These are phyloP conservation scores for Drosophila seclusa DNA, from an alignment of 2,888 invertebrate species.

Conservation along the genomic window DNA sequence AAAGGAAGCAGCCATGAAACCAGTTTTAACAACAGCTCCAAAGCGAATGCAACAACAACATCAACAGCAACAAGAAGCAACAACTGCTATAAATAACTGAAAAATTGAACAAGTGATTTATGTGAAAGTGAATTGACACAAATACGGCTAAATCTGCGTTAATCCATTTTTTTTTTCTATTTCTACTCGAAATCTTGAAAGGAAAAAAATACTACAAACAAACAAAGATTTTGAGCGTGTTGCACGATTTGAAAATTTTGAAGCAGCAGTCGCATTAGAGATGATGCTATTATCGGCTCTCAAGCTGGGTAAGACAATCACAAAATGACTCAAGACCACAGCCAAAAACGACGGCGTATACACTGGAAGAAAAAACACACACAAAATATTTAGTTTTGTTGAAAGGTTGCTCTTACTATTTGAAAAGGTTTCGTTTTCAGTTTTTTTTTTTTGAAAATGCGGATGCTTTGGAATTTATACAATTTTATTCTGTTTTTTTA, in stretches of 20 bases:
- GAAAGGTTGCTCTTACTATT: background rate
- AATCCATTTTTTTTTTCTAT: conserved; percentile 7
- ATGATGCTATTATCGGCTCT: conserved; percentile 85
- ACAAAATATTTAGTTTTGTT: background rate
- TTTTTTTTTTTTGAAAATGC: background rate
- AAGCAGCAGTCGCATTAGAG: conserved; percentile 50
- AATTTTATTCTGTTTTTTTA: no score
- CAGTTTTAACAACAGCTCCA: conserved; percentile 66
- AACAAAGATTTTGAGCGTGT: conserved; percentile 28
- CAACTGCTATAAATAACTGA: conserved; percentile 28
- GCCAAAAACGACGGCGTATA: background rate
- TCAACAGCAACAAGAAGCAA: conserved; percentile 22
- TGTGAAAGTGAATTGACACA: conserved; percentile 81
- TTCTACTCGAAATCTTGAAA: conserved; percentile 7
- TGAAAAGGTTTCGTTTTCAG: background rate
- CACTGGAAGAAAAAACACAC: background rate
- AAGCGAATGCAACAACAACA: conserved; percentile 53
- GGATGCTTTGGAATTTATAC: background rate
- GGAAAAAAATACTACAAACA: background rate
- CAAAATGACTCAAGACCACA: conserved; percentile 16
- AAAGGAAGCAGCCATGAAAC: conserved; percentile 76
- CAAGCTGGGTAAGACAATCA: conserved; percentile 83
- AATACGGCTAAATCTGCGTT: conserved; percentile 43
- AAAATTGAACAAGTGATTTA: conserved; percentile 67
- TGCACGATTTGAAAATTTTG: conserved; percentile 19